Base-by-base conservation (phyloP, 1,140 invertebrate species). In the Drosophila parabipectinata region DNA sequence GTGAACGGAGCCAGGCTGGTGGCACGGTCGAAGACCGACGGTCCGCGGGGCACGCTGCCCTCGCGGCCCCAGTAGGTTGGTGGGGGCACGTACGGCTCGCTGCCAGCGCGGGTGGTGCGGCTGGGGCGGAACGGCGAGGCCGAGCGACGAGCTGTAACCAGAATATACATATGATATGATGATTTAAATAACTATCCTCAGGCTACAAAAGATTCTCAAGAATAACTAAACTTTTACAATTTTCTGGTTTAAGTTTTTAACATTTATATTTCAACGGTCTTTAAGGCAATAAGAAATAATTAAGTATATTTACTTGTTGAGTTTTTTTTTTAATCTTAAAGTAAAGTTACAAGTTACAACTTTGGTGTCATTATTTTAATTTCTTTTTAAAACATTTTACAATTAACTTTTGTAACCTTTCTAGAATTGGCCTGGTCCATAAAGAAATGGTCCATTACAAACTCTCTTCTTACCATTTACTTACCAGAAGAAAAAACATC, bases 1-100 rank as follows among this genome's bases (percentile, higher is more conserved):
- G 89, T 90, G 76, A 91, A 91, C 26, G 90, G 90, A 10, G 83
- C 87, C 85, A 91, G 51, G 72, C 90, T 91, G 55, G 87, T 90
- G 74, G 90, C 90, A 32, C 90, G 90, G 72, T 91, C 90, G 54
- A 91, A 85, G 24, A 91, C 84, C 7, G 90, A 89, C 53, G 89
- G 83, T 54, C 79, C 75, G 32, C 90, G 90, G 62, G 90, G 75
- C 66, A 90, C 85, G 68, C 90, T 91, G 52, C 77, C 52, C 24
- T 74, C 90, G 54, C 90, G 89, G 45, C 77, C 82, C 83, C 72
- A 84, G 76, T 91, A 91, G 12, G 24, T 28, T 68, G 89, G 90
- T 51, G 81, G 76, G 37, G 90, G 89, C 66, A 91, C 90, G 73
- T 90, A 91, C 21, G 89, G 89, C 56, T 91, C 89, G 73, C 89